These are phyloP conservation scores for Empis stercorea DNA, from an alignment of 2,888 invertebrate genomes.

Conservation along the genomic window DNA sequence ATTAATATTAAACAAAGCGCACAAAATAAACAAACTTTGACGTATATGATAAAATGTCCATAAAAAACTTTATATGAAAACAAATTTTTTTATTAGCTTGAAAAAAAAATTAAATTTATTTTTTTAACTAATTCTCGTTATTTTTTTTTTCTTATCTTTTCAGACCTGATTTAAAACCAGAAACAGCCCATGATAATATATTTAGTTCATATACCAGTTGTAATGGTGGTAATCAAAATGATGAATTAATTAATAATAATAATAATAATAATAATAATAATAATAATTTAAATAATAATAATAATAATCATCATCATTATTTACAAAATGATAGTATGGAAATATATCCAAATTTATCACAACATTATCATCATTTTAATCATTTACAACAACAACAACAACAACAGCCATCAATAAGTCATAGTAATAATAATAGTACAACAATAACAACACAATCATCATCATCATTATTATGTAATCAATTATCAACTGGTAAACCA, in stretches of 20 bases:
- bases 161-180: conserved; percentile 28
- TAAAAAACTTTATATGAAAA: too few relatives aligned
- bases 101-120: too few relatives aligned
- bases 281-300: conserved; percentile 8
- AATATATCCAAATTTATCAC: conserved; percentile 3
- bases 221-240: conserved; percentile 1
- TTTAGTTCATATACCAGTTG: conserved; percentile 28
- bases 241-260: conserved; percentile 4
- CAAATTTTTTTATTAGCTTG: too few relatives aligned
- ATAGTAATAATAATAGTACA: not conserved
- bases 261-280: conserved; percentile 7
- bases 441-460: conserved; percentile 3
- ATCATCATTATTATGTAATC: not conserved
- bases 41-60: too few relatives aligned
- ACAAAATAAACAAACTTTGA: too few relatives aligned
- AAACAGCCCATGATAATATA: conserved; percentile 33
- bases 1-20: too few relatives aligned
- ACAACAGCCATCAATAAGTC: conserved; percentile 1
- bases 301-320: conserved; percentile 2
- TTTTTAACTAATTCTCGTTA: too few relatives aligned
- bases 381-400: conserved; percentile 6
- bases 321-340: conserved; percentile 1
- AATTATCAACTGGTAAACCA: not conserved
- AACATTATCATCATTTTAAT: conserved; percentile 2
- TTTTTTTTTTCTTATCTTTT: conserved; percentile 10